Evolutionary conservation across 2,797 vertebrate genomes (phyloP), one percentile per base, ranked within the genome.

Genomic region (Peromyscus nudipes): DNA sequence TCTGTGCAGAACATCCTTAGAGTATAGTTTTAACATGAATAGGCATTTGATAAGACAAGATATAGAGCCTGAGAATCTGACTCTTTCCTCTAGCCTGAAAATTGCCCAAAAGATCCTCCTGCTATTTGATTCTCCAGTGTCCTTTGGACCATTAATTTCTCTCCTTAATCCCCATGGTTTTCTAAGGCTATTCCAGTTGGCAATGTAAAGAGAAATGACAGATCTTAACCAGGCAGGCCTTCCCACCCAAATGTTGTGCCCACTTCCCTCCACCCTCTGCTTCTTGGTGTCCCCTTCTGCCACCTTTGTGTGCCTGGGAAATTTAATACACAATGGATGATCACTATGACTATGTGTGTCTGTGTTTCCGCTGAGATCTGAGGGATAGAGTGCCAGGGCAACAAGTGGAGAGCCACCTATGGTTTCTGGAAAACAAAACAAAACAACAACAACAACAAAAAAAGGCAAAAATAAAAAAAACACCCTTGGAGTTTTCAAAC

Each of bases 361-460:
- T 90, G 67, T 96, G 90, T 93, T 94, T 92, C 80, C 29, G 11
- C 55, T 89, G 86, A n/a, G 76, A 91, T 83, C 55, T 95, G 55
- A 82, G 34, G 43, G n/a, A 60, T 13, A 96, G 57, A 88, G n/a
- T 88, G 31, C 9, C 75, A 94, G 40, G 9, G 37, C 52, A 93
- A 77, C 5, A 1, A 87, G 73, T 91, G 27, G 31, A 40, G 46
- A 79, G 52, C 14, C 29, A 62, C 49, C 25, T 85, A 81, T 88
- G 14, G 10, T 21, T 96, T 97, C 73, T 93, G 25, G 37, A 75
- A 75, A 75, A 75, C 37, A 75, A 23, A 73, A 73, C 71, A 73
- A 73, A 55, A 55, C 13, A 55, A 55, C 14, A 55, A 55, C 13
- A 55, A 57, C 4, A 57, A 57, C 14, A 55, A 71, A 29, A 71